Evolutionary conservation across 2,888 invertebrate species (phyloP).

Genomic region (Chrysomela aeneicollis): DNA sequence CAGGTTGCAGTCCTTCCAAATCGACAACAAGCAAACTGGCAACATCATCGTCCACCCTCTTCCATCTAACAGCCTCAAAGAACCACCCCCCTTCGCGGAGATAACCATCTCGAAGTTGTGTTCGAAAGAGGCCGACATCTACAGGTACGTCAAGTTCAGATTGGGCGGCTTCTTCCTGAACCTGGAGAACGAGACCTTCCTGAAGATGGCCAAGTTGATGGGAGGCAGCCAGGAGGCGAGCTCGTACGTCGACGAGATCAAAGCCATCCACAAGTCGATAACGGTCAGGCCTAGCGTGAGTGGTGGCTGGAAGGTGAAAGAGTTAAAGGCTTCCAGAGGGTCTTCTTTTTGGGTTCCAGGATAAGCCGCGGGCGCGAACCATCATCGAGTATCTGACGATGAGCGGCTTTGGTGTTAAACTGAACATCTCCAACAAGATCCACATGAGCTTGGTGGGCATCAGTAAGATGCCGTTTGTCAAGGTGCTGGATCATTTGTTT

Average conservation of each 20-base stretch:
- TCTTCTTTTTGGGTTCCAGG: constrained; percentile 21
- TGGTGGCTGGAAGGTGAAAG: too few species aligned
- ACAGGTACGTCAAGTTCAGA: constrained; percentile 70
- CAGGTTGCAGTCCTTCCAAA: constrained; percentile 71
- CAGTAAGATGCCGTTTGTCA: constrained; percentile 57
- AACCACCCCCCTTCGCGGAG: constrained; percentile 70
- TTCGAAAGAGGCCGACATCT: constrained; percentile 63
- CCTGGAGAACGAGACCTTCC: constrained; percentile 73
- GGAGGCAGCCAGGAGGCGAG: constrained; percentile 61
- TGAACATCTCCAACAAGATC: constrained; percentile 55
- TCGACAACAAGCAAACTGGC: constrained; percentile 69
- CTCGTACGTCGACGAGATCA: constrained; percentile 60
- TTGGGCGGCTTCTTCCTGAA: constrained; percentile 74
- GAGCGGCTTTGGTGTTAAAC: constrained; percentile 52
- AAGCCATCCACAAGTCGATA: constrained; percentile 68
- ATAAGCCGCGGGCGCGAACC: constrained; percentile 20
- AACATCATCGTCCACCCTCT: constrained; percentile 61
- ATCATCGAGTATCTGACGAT: constrained; percentile 45
- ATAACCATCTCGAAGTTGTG: constrained; percentile 66
- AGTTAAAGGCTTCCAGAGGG: background rate
- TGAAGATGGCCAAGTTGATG: constrained; percentile 69
- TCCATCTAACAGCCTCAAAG: constrained; percentile 61
- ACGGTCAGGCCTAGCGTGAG: constrained; percentile 59
- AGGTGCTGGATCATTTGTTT: constrained; percentile 55
- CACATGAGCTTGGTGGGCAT: constrained; percentile 58